Conservation (phyloP, 2,113 vertebrate species). For the Cololabis saira region DNA sequence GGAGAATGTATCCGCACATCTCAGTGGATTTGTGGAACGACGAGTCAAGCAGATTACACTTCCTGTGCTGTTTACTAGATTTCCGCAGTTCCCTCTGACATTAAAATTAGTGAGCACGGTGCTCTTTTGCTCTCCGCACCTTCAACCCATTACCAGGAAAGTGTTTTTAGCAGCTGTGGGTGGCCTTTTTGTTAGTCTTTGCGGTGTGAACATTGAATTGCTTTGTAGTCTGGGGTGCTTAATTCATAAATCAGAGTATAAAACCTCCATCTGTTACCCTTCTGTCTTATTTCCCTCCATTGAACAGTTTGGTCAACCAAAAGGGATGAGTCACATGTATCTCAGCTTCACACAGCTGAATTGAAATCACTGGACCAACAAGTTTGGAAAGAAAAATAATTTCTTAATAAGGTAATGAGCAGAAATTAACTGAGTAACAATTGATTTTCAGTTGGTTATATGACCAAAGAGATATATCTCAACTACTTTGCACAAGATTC, state of each 20-base stretch:
- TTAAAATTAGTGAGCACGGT: constrained; percentile 16
- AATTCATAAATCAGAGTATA: not conserved
- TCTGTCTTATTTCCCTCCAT: not conserved
- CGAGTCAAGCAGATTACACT: no score
- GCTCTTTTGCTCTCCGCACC: not conserved
- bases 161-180: constrained; percentile 53
- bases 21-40: no score
- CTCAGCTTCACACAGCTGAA: constrained; percentile 19
- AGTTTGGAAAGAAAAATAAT: not conserved
- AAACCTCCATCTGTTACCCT: constrained; percentile 14
- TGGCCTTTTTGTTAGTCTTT: constrained; percentile 3
- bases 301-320: constrained; percentile 5
- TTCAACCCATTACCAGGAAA: constrained; percentile 39
- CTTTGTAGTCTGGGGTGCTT: constrained; percentile 11
- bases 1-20: no score
- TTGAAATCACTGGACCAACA: not conserved
- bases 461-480: not conserved
- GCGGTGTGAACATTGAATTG: constrained; percentile 4
- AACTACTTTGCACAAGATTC: no score
- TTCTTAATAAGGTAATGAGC: constrained; percentile 10
- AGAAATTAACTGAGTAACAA: constrained; percentile 4
- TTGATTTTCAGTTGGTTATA: constrained; percentile 3
- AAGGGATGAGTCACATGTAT: not conserved
- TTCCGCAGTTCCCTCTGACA: not conserved
- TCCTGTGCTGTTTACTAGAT: constrained; percentile 16